Conservation (phyloP, 2,797 vertebrate species). For the Antennarius maculatus region DNA sequence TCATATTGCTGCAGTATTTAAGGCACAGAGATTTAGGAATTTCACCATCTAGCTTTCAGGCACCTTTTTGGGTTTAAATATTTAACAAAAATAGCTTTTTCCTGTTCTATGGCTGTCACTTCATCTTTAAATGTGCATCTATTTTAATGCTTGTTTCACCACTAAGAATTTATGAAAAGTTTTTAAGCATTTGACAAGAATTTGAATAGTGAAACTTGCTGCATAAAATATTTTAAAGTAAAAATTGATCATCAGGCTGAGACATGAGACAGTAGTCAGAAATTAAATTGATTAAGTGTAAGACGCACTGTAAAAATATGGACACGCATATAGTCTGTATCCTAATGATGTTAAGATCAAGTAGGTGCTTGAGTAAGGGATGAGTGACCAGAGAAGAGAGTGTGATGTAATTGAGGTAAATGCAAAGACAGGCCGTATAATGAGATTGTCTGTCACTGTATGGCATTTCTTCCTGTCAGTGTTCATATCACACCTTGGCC, state of each 20-base stretch:
- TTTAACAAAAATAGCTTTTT: not conserved
- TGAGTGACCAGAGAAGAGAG: not conserved
- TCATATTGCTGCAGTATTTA: slow-evolving; percentile 12
- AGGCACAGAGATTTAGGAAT: not conserved
- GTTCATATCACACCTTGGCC: not conserved
- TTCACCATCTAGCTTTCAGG: not conserved
- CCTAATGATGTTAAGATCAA: not conserved
- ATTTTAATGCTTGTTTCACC: not conserved
- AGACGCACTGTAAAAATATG: too few species aligned
- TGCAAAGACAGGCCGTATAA: not conserved
- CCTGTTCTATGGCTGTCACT: not conserved
- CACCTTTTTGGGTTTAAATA: not conserved
- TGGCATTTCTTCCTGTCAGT: not conserved
- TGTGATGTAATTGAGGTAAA: too few species aligned
- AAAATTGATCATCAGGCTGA: not conserved
- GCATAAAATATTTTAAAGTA: not conserved
- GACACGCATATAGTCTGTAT: not conserved
- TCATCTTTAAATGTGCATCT: not conserved
- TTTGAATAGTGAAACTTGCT: not conserved
- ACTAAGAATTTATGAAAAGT: not conserved
- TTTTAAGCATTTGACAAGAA: not conserved
- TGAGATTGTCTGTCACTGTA: not conserved
- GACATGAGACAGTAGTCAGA: not conserved
- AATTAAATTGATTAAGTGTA: too few species aligned
- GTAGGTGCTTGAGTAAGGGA: not conserved